Percentiles rank a stretch among this genome's conserved stretches.
Conservation (phyloP, 2,888 invertebrate genomes). For the Synanthedon formicaeformis region DNA sequence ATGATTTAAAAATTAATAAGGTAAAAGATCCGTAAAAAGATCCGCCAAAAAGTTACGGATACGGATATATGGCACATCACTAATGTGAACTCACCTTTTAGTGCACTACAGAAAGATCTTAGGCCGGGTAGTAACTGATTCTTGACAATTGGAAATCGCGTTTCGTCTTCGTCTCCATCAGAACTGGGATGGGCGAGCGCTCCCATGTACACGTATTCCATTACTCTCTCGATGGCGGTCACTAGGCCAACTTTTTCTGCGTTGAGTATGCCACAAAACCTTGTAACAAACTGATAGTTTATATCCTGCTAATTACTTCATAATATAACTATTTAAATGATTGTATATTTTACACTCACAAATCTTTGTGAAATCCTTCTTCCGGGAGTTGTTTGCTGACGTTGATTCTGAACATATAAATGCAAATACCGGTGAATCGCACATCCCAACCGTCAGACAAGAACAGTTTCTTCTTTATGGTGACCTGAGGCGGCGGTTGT, state of each 20-base stretch:
- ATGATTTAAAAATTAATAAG: too few species aligned
- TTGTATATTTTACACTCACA: slow-evolving; percentile 46
- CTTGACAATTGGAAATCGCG: slow-evolving; percentile 83
- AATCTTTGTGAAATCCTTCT: slow-evolving; percentile 91
- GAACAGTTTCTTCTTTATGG: slow-evolving; percentile 81
- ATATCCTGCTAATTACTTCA: background rate
- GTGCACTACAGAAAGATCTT: slow-evolving; percentile 89
- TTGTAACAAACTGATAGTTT: slow-evolving; percentile 14
- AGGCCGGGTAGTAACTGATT: slow-evolving; percentile 85
- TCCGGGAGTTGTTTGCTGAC: slow-evolving; percentile 88
- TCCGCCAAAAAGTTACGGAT: too few species aligned
- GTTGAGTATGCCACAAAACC: slow-evolving; percentile 85
- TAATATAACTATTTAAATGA: background rate
- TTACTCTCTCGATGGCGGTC: slow-evolving; percentile 87
- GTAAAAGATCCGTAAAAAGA: too few species aligned
- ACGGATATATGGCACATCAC: too few species aligned
- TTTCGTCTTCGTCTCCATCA: slow-evolving; percentile 85
- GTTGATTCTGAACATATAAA: slow-evolving; percentile 88
- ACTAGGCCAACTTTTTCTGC: slow-evolving; percentile 83
- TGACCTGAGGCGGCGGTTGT: slow-evolving; percentile 49
- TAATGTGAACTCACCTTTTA: slow-evolving; percentile 71
- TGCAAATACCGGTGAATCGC: slow-evolving; percentile 83
- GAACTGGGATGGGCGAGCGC: slow-evolving; percentile 84
- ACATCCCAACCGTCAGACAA: slow-evolving; percentile 88
- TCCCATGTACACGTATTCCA: slow-evolving; percentile 92